Conservation (phyloP, 2,888 invertebrate genomes). For the Oscheius onirici region DNA sequence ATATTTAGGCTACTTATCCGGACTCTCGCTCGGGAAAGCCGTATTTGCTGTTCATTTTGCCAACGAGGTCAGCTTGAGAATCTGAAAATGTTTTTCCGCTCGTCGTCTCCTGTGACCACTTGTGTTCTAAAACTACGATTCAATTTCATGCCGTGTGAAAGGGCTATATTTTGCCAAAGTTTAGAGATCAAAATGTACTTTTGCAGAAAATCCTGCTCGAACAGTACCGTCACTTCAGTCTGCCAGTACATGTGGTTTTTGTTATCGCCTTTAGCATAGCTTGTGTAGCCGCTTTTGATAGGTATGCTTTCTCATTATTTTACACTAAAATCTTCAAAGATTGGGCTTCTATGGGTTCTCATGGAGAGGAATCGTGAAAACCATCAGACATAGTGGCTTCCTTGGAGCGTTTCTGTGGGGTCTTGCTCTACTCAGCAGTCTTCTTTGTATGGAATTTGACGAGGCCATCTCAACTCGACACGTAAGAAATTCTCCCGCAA, state of each 20-base stretch:
- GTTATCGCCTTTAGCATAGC: conserved; percentile 43
- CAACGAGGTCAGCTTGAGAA: conserved; percentile 33
- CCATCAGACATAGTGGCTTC: conserved; percentile 37
- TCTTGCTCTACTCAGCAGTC: conserved; percentile 34
- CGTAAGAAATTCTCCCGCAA: neutral
- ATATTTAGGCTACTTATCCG: conserved; percentile 54
- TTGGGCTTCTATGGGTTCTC: conserved; percentile 17
- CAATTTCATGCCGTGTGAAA: neutral
- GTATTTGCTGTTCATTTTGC: conserved; percentile 60
- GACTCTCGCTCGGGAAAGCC: conserved; percentile 53
- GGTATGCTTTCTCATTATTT: no score
- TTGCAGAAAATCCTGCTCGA: conserved; percentile 41
- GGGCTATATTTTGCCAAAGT: neutral
- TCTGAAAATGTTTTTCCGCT: neutral
- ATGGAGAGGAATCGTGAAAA: neutral
- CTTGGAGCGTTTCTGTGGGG: conserved; percentile 42
- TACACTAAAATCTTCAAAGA: no score
- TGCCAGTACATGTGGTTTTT: conserved; percentile 49
- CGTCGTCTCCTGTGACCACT: neutral
- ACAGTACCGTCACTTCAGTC: conserved; percentile 47
- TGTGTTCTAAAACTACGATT: neutral
- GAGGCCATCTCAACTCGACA: neutral
- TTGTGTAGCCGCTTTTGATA: conserved; percentile 43
- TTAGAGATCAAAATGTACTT: neutral
- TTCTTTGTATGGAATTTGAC: conserved; percentile 43